A percentile compares a stretch with the other conserved stretches of the same genome.
phyloP scores from a whole-genome alignment of 2,888 invertebrate genomes.

The Heterodera filipjevi region DNA sequence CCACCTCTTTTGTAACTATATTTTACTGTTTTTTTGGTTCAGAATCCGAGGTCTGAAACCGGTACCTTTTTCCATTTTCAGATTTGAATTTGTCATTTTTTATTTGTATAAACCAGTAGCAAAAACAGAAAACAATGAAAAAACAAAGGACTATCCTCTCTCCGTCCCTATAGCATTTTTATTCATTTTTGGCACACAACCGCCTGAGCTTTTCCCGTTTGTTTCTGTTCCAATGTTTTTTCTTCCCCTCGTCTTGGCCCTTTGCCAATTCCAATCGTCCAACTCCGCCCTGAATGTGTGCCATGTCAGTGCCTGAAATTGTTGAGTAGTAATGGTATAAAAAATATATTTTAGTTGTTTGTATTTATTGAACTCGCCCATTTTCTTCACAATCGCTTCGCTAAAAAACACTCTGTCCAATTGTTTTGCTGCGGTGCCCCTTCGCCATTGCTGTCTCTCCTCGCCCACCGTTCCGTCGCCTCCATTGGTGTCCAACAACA shows the following conservation, averaged over 20 bases:
- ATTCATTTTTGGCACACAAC: slow-evolving; percentile 71
- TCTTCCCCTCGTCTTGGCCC: slow-evolving; percentile 62
- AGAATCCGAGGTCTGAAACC: too few species aligned
- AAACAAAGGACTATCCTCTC: too few species aligned
- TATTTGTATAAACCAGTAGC: too few species aligned
- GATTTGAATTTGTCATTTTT: too few species aligned
- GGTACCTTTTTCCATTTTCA: too few species aligned
- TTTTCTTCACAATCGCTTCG: not conserved
- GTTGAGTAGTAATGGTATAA: too few species aligned
- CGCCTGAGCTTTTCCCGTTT: slow-evolving; percentile 88
- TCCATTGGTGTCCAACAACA: not conserved
- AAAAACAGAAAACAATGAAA: too few species aligned
- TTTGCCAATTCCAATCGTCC: slow-evolving; percentile 3
- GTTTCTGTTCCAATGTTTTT: slow-evolving; percentile 84
- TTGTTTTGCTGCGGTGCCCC: not conserved
- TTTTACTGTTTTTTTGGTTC: too few species aligned
- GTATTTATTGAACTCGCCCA: not conserved
- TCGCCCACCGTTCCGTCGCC: not conserved
- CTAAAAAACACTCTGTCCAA: slow-evolving; percentile 17
- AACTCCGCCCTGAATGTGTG: slow-evolving; percentile 45
- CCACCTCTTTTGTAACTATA: too few species aligned
- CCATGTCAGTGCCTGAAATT: slow-evolving; percentile 23
- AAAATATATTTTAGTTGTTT: not conserved
- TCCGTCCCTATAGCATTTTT: too few species aligned
- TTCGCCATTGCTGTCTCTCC: not conserved